A percentile compares a stretch with the other conserved stretches of the same genome.
Evolutionary conservation across 2,888 invertebrate species (phyloP).

Genomic region (Pyrgus malvae): DNA sequence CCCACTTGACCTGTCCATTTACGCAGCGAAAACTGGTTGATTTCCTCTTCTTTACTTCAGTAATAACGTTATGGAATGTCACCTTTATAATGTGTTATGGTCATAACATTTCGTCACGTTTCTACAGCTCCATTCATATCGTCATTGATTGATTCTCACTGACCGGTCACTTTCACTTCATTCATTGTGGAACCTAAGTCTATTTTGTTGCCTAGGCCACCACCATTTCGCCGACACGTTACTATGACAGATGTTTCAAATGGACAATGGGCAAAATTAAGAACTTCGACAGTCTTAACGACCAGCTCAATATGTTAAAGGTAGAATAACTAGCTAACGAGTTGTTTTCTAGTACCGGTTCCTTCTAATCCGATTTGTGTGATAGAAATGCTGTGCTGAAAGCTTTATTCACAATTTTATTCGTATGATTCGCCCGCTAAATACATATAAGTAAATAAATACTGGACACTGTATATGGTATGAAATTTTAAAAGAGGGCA

Average conservation of each 20-base stretch:
- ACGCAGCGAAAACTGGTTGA: conserved; percentile 49
- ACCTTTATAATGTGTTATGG: conserved; percentile 35
- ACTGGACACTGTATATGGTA: too few relatives aligned
- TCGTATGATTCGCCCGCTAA: too few relatives aligned
- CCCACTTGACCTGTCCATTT: conserved; percentile 41
- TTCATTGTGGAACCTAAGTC: conserved; percentile 31
- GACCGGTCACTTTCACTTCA: conserved; percentile 46
- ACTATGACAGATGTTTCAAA: conserved; percentile 18
- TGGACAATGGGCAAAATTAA: conserved; percentile 16
- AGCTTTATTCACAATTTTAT: not conserved
- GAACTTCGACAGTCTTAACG: conserved; percentile 4
- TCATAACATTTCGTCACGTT: conserved; percentile 37
- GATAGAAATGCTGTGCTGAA: not conserved
- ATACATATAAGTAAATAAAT: too few relatives aligned
- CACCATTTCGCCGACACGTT: conserved; percentile 8
- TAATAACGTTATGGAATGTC: conserved; percentile 26
- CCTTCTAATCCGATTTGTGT: not conserved
- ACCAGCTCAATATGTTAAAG: conserved; percentile 10
- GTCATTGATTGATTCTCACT: conserved; percentile 48
- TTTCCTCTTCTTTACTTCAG: conserved; percentile 33
- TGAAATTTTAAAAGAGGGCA: too few relatives aligned
- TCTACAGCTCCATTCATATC: conserved; percentile 29
- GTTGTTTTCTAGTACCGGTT: not conserved
- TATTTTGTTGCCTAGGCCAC: conserved; percentile 13
- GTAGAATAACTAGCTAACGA: not conserved